Conservation (phyloP, 2,888 invertebrate species). For the Beris morrisii region DNA sequence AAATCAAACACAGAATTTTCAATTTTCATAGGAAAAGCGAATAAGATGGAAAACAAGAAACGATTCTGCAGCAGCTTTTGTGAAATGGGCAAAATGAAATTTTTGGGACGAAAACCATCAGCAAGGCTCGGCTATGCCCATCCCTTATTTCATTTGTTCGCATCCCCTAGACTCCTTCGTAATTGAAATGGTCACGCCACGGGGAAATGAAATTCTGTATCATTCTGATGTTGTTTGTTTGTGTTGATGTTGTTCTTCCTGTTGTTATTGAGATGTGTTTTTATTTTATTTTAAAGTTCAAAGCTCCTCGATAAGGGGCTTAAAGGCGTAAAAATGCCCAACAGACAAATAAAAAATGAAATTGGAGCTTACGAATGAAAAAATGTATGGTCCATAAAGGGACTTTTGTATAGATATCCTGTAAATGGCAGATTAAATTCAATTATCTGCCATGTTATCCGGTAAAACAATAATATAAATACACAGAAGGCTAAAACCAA, state of each 20-base stretch:
- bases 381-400: slow-evolving; percentile 10
- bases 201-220: slow-evolving; percentile 27
- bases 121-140: not conserved
- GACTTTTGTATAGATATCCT: slow-evolving; percentile 4
- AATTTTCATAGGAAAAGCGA: slow-evolving; percentile 13
- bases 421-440: slow-evolving; percentile 29
- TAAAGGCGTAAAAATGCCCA: slow-evolving; percentile 23
- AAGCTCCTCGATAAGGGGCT: not conserved
- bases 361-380: slow-evolving; percentile 20
- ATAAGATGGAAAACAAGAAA: not conserved
- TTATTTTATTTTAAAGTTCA: slow-evolving; percentile 21
- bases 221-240: slow-evolving; percentile 23
- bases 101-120: not conserved
- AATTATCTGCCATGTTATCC: slow-evolving; percentile 14
- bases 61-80: not conserved
- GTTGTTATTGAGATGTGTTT: not conserved
- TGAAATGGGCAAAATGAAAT: too few species aligned
- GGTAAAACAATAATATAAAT: too few species aligned
- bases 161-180: slow-evolving; percentile 15
- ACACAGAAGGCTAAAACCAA: too few species aligned
- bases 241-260: slow-evolving; percentile 4
- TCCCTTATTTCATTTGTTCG: slow-evolving; percentile 6
- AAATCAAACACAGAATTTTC: slow-evolving; percentile 13
- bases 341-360: slow-evolving; percentile 21
- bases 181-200: slow-evolving; percentile 30